A percentile compares a stretch with the other conserved stretches of the same genome.
phyloP scores from a whole-genome alignment of 2,888 invertebrate genomes.

The Drosophila merina region DNA sequence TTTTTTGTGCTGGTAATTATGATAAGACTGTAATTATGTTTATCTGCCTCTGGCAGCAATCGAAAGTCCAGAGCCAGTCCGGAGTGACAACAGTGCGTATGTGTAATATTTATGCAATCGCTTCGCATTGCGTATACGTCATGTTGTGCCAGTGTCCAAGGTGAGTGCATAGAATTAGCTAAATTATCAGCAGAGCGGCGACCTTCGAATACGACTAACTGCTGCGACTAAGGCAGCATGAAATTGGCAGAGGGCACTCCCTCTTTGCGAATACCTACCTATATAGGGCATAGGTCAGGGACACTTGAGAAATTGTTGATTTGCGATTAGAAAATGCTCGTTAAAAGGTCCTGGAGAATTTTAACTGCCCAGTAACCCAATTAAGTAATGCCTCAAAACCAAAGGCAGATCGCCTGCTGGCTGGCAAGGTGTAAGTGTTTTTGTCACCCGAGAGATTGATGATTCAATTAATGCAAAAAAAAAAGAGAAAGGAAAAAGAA shows the following conservation, averaged over 20 bases:
- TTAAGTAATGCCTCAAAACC: slow-evolving; percentile 40
- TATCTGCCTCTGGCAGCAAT: slow-evolving; percentile 71
- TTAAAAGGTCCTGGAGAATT: slow-evolving; percentile 26
- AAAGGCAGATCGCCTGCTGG: background rate
- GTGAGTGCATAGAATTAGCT: slow-evolving; percentile 42
- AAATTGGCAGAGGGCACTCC: background rate
- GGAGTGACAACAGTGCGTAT: slow-evolving; percentile 59
- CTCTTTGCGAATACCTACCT: no score
- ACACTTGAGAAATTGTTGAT: slow-evolving; percentile 1
- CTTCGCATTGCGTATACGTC: slow-evolving; percentile 61
- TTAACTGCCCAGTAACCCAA: slow-evolving; percentile 52
- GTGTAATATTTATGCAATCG: slow-evolving; percentile 53
- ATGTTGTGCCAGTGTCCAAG: slow-evolving; percentile 53
- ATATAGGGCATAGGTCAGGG: slow-evolving; percentile 30
- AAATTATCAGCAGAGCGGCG: slow-evolving; percentile 29
- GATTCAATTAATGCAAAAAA: slow-evolving; percentile 41
- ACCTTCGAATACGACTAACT: slow-evolving; percentile 47
- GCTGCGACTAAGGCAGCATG: slow-evolving; percentile 37
- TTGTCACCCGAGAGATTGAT: slow-evolving; percentile 42
- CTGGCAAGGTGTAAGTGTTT: slow-evolving; percentile 30
- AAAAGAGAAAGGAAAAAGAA: background rate
- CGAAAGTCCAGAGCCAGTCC: slow-evolving; percentile 10
- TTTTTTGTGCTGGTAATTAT: slow-evolving; percentile 67
- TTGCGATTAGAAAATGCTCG: slow-evolving; percentile 13
- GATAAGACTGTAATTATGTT: slow-evolving; percentile 79